These are phyloP conservation scores for Colossoma macropomum DNA, from an alignment of 2,113 vertebrate genomes.

Conservation along the genomic window DNA sequence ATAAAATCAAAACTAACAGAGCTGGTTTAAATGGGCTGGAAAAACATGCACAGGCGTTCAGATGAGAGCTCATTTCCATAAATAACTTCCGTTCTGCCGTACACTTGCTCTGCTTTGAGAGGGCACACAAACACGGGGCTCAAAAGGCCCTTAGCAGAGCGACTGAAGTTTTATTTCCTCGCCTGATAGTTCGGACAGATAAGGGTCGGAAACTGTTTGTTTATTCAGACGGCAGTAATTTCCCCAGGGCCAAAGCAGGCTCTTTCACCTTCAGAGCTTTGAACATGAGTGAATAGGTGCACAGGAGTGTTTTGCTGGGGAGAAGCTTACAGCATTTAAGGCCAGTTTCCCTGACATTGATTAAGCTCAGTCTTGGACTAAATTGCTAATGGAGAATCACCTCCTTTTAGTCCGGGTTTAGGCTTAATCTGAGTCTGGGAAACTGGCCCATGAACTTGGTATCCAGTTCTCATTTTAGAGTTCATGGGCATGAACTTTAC, in stretches of 20 bases:
- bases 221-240: slow-evolving; percentile 72
- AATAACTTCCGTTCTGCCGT: slow-evolving; percentile 27
- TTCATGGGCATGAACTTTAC: too few relatives aligned
- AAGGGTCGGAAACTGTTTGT: slow-evolving; percentile 68
- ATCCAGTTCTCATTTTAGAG: too few relatives aligned
- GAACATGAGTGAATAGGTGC: slow-evolving; percentile 6
- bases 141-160: slow-evolving; percentile 33
- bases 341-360: too few relatives aligned
- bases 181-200: slow-evolving; percentile 58
- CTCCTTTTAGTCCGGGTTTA: too few relatives aligned
- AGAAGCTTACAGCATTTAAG: neutral
- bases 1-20: slow-evolving; percentile 40
- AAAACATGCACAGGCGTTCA: slow-evolving; percentile 32
- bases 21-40: slow-evolving; percentile 45
- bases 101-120: slow-evolving; percentile 37
- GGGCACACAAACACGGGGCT: slow-evolving; percentile 44
- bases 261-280: slow-evolving; percentile 57
- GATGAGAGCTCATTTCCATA: slow-evolving; percentile 18
- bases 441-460: too few relatives aligned
- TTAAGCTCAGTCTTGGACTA: too few relatives aligned
- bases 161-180: slow-evolving; percentile 63
- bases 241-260: slow-evolving; percentile 60
- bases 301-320: neutral
- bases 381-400: too few relatives aligned
- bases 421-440: too few relatives aligned